Evolutionary conservation across 2,113 vertebrate species (phyloP).

Genomic region (Pelmatolapia mariae): DNA sequence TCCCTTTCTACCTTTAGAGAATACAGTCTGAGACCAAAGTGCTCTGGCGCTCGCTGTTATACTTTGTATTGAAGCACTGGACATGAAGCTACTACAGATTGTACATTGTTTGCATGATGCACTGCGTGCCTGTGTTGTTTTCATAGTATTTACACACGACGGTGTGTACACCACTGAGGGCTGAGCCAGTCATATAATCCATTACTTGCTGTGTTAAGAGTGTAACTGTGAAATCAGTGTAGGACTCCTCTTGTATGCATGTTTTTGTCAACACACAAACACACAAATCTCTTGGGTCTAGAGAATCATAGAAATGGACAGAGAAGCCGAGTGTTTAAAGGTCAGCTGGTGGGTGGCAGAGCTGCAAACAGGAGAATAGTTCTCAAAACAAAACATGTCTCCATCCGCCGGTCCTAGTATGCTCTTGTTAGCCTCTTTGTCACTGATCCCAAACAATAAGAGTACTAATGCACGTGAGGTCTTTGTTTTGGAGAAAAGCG

Average conservation of each 20-base stretch:
- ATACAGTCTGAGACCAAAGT: not conserved
- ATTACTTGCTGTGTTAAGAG: not conserved
- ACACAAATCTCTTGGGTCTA: not conserved
- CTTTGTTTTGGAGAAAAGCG: not conserved
- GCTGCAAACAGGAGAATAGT: not conserved
- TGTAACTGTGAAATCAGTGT: not conserved
- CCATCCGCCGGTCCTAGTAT: not conserved
- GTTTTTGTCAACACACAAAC: not conserved
- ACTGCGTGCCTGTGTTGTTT: not conserved
- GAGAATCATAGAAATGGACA: not conserved
- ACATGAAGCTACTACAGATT: not conserved
- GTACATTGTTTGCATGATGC: not conserved
- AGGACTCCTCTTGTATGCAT: not conserved
- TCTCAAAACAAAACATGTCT: not conserved
- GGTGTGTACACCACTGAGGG: not conserved
- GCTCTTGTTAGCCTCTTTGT: not conserved
- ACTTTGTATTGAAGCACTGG: not conserved
- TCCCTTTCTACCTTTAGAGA: not conserved
- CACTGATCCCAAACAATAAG: not conserved
- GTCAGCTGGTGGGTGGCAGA: not conserved
- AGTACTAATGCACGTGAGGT: not conserved
- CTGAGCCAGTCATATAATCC: not conserved
- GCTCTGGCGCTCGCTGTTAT: not conserved
- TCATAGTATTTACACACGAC: not conserved
- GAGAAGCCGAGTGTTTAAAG: constrained; percentile 8